phyloP scores from a whole-genome alignment of 2,797 vertebrate species.

The Hyperoplus lanceolatus region DNA sequence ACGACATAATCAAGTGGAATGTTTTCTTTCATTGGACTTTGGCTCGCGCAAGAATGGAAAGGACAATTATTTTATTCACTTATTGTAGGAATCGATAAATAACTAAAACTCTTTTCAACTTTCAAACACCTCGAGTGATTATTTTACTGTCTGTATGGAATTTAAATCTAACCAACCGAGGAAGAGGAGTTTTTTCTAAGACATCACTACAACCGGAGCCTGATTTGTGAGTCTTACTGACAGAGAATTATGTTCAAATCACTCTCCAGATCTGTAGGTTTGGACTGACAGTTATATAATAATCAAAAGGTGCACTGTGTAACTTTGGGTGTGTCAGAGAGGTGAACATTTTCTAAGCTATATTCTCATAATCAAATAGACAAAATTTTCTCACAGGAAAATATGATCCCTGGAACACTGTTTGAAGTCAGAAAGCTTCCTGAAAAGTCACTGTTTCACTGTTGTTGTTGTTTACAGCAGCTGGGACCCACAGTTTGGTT shows the following conservation, averaged over 20 bases:
- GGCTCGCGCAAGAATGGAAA: conserved; percentile 25
- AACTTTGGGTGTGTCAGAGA: too few relatives aligned
- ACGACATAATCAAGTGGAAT: conserved; percentile 57
- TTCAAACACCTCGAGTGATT: conserved; percentile 46
- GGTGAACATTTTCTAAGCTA: too few relatives aligned
- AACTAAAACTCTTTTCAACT: conserved; percentile 48
- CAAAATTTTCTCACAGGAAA: too few relatives aligned
- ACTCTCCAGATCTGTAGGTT: conserved; percentile 14
- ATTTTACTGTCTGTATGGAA: conserved; percentile 30
- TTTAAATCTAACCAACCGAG: conserved; percentile 39
- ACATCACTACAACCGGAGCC: conserved; percentile 18
- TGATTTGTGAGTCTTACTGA: conserved; percentile 20
- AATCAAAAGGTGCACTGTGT: too few relatives aligned
- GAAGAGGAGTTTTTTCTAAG: conserved; percentile 27
- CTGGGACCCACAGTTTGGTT: too few relatives aligned
- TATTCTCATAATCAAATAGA: too few relatives aligned
- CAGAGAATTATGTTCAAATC: conserved; percentile 13
- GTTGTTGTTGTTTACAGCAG: too few relatives aligned
- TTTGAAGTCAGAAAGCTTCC: too few relatives aligned
- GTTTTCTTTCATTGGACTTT: conserved; percentile 38
- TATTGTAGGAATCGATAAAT: conserved; percentile 29
- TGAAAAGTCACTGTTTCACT: too few relatives aligned
- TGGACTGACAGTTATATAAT: conserved; percentile 11
- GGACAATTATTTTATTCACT: conserved; percentile 4
- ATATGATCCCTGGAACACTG: too few relatives aligned